Base-by-base conservation (phyloP, 2,113 vertebrate genomes). In the Podocnemis expansa region DNA sequence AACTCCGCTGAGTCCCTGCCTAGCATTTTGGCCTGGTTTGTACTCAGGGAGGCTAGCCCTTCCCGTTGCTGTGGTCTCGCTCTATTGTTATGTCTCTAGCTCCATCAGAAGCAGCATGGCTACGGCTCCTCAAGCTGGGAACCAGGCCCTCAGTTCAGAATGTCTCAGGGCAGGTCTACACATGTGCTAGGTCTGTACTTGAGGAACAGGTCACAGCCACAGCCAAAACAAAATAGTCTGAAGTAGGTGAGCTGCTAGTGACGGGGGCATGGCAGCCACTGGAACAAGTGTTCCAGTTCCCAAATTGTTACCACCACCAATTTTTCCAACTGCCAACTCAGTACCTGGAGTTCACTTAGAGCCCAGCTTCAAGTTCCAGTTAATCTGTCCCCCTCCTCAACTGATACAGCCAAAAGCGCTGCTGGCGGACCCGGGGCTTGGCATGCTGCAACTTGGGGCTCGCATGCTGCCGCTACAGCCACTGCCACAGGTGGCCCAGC, bases 211-310 rank as follows among this genome's bases (percentile, higher is more conserved):
- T 96, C 93, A 93, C 60, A 93, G 88, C 45, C 89, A 76, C 55
- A 96, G 52, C 76, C 91, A 82, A 84, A 91, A 91, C 45, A 63
- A 93, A 93, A 96, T 95, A 92, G 63, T 0, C 56, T 73, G 52
- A 96, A 91, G 95, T 87, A 90, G 34, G 60, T 51, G 6, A 90
- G 76, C 94, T 92, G 89, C 52, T 86, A 91, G 79, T 89, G 85
- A 52, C 91, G 60, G 80, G 70, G 84, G 34, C 63, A 67, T 10
- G 63, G 34, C 34, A 67, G 60, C 17, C 34, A 17, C 34, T 67
- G 34, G 60, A 67, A 67, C 34, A 67, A 67, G 60, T n/a, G 8
- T 19, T 67, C 60, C 60, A n/a, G 63, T n/a, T 89, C 73, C 56
- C 52, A 3, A 34, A 8, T 27, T 25, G 8, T 76, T 93, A n/a